Base-by-base conservation (phyloP, 1,140 invertebrate genomes). In the Drosophila lacertosa region DNA sequence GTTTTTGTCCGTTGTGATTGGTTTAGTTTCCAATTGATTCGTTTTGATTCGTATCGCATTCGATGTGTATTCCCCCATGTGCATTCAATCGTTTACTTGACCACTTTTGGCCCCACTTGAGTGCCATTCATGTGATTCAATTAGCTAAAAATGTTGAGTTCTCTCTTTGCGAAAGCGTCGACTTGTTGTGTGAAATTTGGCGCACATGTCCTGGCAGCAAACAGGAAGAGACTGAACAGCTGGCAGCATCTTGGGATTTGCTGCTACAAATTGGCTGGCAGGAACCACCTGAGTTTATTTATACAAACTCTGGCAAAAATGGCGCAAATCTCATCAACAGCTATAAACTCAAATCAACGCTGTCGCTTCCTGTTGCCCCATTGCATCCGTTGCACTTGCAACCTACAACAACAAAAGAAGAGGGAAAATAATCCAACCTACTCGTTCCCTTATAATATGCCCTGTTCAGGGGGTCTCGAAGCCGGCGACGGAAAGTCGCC, bases 261-360 rank as follows among this genome's bases (percentile, higher is more conserved):
- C 33, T 39, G 22, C 57, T 51, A 45, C 48, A 74, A 77, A 78
- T 78, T 74, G 78, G 58, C 63, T 59, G 50, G 18, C 73, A 53
- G 60, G 54, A 33, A 50, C 62, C 40, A 65, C 60, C 51, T 57
- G 29, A 67, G 62, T 42, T 51, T 69, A 68, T 76, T 84, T 68
- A 69, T 80, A 76, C 59, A 54, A 84, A 72, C 48, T 67, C 58
- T 16, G 63, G 59, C 74, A 60, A 58, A 58, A 77, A 63, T 55
- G 33, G 76, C 62, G 64, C 66, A 79, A 80, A 74, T 80, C 80
- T 69, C 81, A 86, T 77, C 72, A 84, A 76, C 65, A 76, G 65
- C 57, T 69, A 50, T 66, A 69, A 62, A 71, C 76, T 66, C 68
- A 58, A 75, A 86, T 84, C 67, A 69, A 64, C 54, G 40, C 40